These are phyloP conservation scores for Siphlonurus alternatus DNA, from an alignment of 2,888 invertebrate genomes.

Conservation along the genomic window DNA sequence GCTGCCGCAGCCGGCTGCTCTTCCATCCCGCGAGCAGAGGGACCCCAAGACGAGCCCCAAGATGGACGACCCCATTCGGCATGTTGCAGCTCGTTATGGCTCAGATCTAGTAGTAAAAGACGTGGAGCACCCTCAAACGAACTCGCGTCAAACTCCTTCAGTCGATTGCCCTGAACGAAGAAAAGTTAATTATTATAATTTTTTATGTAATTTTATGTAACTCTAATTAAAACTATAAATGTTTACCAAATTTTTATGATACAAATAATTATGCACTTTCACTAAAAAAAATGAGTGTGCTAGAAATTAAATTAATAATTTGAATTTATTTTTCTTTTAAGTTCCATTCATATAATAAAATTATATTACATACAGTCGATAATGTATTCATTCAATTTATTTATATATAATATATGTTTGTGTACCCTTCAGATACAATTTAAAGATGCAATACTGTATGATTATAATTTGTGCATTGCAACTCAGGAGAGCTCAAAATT, in stretches of 20 bases:
- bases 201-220: background rate
- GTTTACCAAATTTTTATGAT: background rate
- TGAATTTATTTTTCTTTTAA: background rate
- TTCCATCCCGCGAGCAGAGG: too few species aligned
- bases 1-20: background rate
- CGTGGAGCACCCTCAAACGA: conserved; percentile 65
- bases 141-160: conserved; percentile 18
- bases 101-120: conserved; percentile 64
- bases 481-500: too few species aligned
- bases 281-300: background rate
- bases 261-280: background rate
- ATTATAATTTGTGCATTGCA: too few species aligned
- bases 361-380: too few species aligned
- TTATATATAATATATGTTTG: too few species aligned
- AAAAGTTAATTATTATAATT: background rate
- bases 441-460: too few species aligned
- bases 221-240: background rate
- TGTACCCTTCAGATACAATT: too few species aligned
- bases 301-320: background rate
- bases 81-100: conserved; percentile 51
- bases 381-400: too few species aligned
- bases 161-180: background rate
- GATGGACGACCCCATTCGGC: background rate
- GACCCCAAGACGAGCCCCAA: background rate
- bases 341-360: too few species aligned